Base-by-base conservation (phyloP, 2,113 vertebrate genomes). In the Pycnonotus jocosus region DNA sequence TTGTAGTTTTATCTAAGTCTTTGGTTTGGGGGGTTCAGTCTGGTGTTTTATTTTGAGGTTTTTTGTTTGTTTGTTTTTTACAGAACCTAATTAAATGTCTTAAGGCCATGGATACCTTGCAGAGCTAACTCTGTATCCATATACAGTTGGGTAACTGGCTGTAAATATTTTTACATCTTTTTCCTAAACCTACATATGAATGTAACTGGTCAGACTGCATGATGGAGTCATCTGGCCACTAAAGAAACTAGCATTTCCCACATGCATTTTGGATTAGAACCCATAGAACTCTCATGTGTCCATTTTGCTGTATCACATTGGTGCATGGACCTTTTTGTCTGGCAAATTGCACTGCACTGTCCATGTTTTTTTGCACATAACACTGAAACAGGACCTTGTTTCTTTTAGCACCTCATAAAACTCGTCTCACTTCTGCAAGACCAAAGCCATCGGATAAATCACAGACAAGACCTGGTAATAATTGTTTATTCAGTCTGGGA, bases 41-140 rank as follows among this genome's bases (percentile, higher is more conserved):
- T 42, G 15, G 62, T 82, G 81, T 95, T 95, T 95, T 95, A 76
- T 85, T 95, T 96, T 91, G 81, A 94, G 95, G 81, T 30, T 85
- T 68, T 94, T 77, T 93, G 79, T 93, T 92, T 96, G 81, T 88
- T 96, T 96, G 80, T 86, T 95, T 93, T 96, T 95, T 94, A 91
- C 90, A 92, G 96, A 95, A 87, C 78, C 85, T 97, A 95, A 90
- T 94, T 95, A 96, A 86, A 96, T 94, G 79, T 93, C 93, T 96
- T 95, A 95, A 90, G 84, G 78, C 91, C 91, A 96, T 95, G 93
- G 84, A 92, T 93, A 89, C 74, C 81, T 87, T 96, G 94, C 94
- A 95, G 92, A 96, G 93, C 93, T 97, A 95, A 95, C 93, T 95
- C 87, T 94, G 87, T 95, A 95, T 93, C 94, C 81, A 91, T 97